Evolutionary conservation across 2,797 vertebrate genomes (phyloP).

Genomic region (Microhierax caerulescens): DNA sequence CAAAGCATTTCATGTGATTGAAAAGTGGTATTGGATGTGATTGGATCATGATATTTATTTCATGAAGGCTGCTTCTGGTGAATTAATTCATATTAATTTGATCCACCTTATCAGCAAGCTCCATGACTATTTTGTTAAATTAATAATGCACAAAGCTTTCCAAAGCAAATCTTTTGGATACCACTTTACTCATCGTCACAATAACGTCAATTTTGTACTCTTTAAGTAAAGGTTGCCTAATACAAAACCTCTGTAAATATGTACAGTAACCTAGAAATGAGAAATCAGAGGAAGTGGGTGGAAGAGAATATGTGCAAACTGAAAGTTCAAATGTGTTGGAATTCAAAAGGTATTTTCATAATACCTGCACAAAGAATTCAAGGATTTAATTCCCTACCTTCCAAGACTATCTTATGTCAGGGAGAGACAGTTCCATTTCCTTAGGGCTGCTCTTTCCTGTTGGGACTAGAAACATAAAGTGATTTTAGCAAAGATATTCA

Average conservation of each 20-base stretch:
- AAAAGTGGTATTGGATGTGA: background rate
- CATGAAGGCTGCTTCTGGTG: background rate
- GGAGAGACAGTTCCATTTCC: background rate
- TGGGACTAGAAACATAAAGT: background rate
- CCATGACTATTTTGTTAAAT: background rate
- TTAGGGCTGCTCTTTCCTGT: background rate
- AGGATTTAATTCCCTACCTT: background rate
- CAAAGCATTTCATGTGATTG: background rate
- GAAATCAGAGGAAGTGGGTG: background rate
- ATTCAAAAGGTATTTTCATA: conserved; percentile 16
- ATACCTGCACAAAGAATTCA: conserved; percentile 30
- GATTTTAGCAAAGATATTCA: background rate
- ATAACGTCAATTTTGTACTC: background rate
- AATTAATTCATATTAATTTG: background rate
- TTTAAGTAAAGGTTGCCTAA: conserved; percentile 13
- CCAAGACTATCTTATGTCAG: background rate
- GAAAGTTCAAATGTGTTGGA: background rate
- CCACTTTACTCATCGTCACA: background rate
- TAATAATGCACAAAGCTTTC: background rate
- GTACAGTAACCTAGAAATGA: background rate
- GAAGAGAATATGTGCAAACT: background rate
- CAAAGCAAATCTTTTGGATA: background rate
- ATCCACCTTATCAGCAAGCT: background rate
- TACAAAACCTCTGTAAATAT: conserved; percentile 10
- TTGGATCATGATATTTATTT: background rate